Percentiles rank a stretch among this genome's conserved stretches.
Conservation (phyloP, 2,888 invertebrate species). For the Drosophila pegasa region DNA sequence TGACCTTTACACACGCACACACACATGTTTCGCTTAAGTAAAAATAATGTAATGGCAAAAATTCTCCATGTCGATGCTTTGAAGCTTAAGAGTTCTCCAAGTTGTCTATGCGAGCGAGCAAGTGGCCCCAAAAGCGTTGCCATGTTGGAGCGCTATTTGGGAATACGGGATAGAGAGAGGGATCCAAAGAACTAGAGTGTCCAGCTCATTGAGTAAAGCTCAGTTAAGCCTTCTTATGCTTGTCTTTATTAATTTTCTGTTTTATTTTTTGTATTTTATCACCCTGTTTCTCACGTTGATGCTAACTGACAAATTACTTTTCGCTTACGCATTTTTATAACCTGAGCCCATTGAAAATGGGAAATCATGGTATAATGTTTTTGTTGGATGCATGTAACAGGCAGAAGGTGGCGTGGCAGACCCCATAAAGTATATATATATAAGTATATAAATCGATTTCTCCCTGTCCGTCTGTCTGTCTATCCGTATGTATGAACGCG, state of each 20-base stretch:
- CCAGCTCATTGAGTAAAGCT: conserved; percentile 53
- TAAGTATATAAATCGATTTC: no score
- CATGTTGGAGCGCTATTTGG: not conserved
- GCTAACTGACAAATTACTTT: conserved; percentile 8
- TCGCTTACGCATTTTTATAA: not conserved
- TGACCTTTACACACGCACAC: conserved; percentile 61
- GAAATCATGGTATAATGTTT: no score
- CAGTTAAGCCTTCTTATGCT: conserved; percentile 40
- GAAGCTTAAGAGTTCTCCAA: conserved; percentile 26
- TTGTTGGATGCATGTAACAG: no score
- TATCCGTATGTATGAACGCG: no score
- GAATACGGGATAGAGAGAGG: not conserved
- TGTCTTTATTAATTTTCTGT: conserved; percentile 44
- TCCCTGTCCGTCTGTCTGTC: no score
- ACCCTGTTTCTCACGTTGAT: not conserved
- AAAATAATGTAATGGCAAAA: conserved; percentile 35
- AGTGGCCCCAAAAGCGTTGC: not conserved
- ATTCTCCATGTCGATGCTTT: conserved; percentile 32
- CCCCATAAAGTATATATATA: no score
- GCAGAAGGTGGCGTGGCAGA: no score
- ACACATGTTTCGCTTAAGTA: conserved; percentile 9
- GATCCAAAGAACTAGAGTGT: conserved; percentile 32
- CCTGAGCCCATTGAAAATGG: no score
- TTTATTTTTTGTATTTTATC: not conserved
- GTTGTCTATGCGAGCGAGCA: conserved; percentile 7